These are phyloP conservation scores for Halocynthia roretzi DNA, from an alignment of 23 tunicate species.

Conservation along the genomic window DNA sequence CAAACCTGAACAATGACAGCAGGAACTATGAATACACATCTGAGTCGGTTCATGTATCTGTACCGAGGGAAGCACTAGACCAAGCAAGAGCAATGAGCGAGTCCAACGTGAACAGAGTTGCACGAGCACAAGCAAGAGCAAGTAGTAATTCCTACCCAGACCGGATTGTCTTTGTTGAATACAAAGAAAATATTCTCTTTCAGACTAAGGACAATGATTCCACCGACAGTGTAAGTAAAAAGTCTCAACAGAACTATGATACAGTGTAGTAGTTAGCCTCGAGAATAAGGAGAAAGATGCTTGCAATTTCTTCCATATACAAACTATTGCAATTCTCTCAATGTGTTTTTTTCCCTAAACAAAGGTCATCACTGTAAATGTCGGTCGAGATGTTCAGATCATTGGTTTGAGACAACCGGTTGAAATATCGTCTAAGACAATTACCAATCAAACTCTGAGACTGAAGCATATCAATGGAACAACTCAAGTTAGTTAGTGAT, in stretches of 20 bases:
- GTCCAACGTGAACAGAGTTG: neutral
- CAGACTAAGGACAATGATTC: neutral
- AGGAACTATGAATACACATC: neutral
- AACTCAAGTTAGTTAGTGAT: slow-evolving; percentile 6
- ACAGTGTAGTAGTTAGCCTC: neutral
- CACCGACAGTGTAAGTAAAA: neutral
- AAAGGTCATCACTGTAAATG: slow-evolving; percentile 20
- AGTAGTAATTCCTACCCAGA: neutral
- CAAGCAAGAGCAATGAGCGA: slow-evolving; percentile 1
- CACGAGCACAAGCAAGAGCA: slow-evolving; percentile 9
- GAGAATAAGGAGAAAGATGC: too few relatives aligned
- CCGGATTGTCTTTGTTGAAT: slow-evolving; percentile 17
- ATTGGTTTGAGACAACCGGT: neutral
- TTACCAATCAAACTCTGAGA: neutral
- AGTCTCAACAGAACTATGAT: neutral
- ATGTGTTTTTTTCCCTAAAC: neutral
- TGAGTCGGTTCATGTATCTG: neutral
- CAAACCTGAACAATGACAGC: neutral
- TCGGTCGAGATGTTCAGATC: slow-evolving; percentile 3
- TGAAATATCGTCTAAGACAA: neutral
- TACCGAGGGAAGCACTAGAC: slow-evolving; percentile 20
- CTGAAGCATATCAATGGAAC: slow-evolving; percentile 1
- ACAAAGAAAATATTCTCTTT: slow-evolving; percentile 12
- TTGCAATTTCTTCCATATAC: too few relatives aligned
- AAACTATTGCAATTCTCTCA: neutral